Conservation (phyloP, 1,140 invertebrate genomes). For the Pantala flavescens region DNA sequence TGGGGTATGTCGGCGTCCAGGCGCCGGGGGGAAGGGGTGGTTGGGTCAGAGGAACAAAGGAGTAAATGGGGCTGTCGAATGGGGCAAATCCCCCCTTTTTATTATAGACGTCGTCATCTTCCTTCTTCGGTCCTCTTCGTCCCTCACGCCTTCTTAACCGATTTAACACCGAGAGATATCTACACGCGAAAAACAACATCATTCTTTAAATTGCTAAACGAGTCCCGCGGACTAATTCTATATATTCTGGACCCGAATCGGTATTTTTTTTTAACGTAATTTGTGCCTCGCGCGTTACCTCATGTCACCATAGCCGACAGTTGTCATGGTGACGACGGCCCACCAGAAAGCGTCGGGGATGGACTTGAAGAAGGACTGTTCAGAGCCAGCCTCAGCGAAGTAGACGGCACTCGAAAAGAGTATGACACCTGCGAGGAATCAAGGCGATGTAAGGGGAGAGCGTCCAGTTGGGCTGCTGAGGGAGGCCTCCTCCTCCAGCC, state of each 20-base stretch:
- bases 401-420: slow-evolving; percentile 98
- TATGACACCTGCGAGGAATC: slow-evolving; percentile 81
- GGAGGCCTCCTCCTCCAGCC: no score
- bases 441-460: not conserved
- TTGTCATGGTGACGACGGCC: slow-evolving; percentile 98
- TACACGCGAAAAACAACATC: not conserved
- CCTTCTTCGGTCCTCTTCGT: not conserved
- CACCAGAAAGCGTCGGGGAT: slow-evolving; percentile 99
- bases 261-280: slow-evolving; percentile 24
- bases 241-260: not conserved
- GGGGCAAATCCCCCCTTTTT: not conserved
- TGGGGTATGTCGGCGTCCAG: not conserved
- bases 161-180: not conserved
- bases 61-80: not conserved
- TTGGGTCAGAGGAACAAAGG: not conserved
- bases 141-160: not conserved
- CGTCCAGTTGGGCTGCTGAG: no score
- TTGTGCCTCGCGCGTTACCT: slow-evolving; percentile 53
- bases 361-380: slow-evolving; percentile 98
- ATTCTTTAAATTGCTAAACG: not conserved
- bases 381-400: slow-evolving; percentile 95
- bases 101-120: not conserved
- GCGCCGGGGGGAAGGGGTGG: not conserved
- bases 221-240: no score
- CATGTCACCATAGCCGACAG: slow-evolving; percentile 97